Percentiles rank a stretch among this genome's conserved stretches.
Evolutionary conservation across 2,113 vertebrate genomes (phyloP).

Genomic region (Puma concolor): DNA sequence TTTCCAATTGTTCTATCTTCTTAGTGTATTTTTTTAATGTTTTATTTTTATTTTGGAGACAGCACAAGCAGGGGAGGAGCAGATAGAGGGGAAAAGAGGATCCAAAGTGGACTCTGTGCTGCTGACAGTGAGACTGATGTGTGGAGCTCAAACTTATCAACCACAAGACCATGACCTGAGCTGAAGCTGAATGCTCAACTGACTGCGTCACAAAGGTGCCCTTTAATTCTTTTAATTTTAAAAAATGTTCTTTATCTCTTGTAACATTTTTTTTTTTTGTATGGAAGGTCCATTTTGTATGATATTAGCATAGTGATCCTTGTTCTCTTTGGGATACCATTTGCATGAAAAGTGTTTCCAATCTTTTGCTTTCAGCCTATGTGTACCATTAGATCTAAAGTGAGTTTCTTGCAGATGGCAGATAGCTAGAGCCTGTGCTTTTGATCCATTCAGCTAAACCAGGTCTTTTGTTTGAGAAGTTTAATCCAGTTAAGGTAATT

Average conservation of each 20-base stretch:
- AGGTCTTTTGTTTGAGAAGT: not conserved
- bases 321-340: not conserved
- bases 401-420: not conserved
- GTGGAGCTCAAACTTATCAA: too few relatives aligned
- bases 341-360: not conserved
- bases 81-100: too few relatives aligned
- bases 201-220: too few relatives aligned
- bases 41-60: too few relatives aligned
- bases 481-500: not conserved
- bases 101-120: too few relatives aligned
- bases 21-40: not conserved
- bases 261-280: too few relatives aligned
- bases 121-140: too few relatives aligned
- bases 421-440: not conserved
- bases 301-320: too few relatives aligned
- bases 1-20: not conserved
- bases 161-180: too few relatives aligned
- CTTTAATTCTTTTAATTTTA: not conserved
- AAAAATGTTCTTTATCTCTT: not conserved
- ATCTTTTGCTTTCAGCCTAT: not conserved
- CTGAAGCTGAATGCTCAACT: too few relatives aligned
- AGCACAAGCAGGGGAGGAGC: too few relatives aligned
- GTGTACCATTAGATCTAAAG: too few relatives aligned
- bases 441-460: not conserved
- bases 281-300: not conserved